phyloP scores from a whole-genome alignment of 2,113 vertebrate species.

The Cyanocitta stelleri region DNA sequence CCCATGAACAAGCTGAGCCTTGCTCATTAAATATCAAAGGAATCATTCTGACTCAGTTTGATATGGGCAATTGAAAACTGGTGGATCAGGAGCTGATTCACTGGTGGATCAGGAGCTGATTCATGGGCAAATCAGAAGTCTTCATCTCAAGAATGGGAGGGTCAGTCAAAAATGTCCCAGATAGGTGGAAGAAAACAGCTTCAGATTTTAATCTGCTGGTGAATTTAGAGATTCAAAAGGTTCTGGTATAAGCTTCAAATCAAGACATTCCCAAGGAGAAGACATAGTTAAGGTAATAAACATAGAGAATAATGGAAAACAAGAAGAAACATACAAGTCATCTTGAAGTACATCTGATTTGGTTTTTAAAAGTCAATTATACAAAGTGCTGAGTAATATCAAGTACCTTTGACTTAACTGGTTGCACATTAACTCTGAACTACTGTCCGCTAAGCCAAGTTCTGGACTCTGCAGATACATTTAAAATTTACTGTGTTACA shows the following conservation, averaged over 20 bases:
- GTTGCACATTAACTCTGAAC: neutral
- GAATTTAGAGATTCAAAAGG: neutral
- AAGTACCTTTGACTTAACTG: neutral
- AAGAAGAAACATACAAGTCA: neutral
- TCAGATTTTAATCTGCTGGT: neutral
- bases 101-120: neutral
- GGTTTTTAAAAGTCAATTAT: neutral
- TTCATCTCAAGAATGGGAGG: neutral
- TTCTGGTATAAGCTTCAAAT: neutral
- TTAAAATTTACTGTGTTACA: neutral
- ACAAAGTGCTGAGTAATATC: neutral
- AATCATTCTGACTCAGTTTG: neutral
- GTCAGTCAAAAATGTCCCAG: neutral
- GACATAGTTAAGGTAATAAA: neutral
- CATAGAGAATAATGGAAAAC: neutral
- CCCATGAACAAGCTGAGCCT: neutral
- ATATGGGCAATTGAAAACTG: neutral
- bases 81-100: neutral
- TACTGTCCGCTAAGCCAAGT: neutral
- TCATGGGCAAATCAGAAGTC: neutral
- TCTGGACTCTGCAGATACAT: neutral
- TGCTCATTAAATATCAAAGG: neutral
- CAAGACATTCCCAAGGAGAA: neutral
- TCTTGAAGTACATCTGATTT: neutral
- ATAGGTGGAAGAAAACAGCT: neutral